These are phyloP conservation scores for Enteromius fasciolatus DNA, from an alignment of 2,797 vertebrate genomes.

Conservation along the genomic window DNA sequence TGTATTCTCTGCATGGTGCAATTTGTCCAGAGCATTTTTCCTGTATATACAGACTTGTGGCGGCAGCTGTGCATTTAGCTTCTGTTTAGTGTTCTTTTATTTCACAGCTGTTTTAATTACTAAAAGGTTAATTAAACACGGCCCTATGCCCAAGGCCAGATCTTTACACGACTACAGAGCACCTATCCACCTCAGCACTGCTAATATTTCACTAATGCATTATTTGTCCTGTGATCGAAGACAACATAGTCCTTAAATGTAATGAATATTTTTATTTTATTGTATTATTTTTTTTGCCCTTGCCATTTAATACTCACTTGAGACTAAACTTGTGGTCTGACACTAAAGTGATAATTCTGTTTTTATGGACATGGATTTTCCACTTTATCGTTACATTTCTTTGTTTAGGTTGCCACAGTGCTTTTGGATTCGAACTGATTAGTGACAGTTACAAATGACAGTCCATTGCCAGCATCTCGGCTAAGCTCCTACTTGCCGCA, in stretches of 20 bases:
- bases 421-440: conserved; percentile 54
- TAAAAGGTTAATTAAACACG: conserved; percentile 73
- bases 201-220: not conserved
- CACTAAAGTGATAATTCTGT: conserved; percentile 44
- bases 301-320: conserved; percentile 26
- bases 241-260: not conserved
- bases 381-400: conserved; percentile 14
- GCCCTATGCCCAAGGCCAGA: conserved; percentile 39
- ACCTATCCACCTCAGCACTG: not conserved
- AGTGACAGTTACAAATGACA: conserved; percentile 59
- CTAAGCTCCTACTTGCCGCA: conserved; percentile 27
- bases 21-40: conserved; percentile 19
- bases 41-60: not conserved
- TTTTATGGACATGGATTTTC: conserved; percentile 40
- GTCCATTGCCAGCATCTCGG: conserved; percentile 42
- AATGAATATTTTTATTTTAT: not conserved
- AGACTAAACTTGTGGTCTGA: conserved; percentile 33
- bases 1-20: conserved; percentile 13
- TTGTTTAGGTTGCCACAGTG: conserved; percentile 39
- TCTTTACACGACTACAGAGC: not conserved
- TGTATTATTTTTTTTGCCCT: not conserved
- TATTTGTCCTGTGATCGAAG: conserved; percentile 4
- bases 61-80: conserved; percentile 61
- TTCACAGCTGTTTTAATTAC: conserved; percentile 77
- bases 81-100: conserved; percentile 64